These are phyloP conservation scores for Aplysia californica DNA, from an alignment of 1,140 invertebrate species.

Conservation along the genomic window DNA sequence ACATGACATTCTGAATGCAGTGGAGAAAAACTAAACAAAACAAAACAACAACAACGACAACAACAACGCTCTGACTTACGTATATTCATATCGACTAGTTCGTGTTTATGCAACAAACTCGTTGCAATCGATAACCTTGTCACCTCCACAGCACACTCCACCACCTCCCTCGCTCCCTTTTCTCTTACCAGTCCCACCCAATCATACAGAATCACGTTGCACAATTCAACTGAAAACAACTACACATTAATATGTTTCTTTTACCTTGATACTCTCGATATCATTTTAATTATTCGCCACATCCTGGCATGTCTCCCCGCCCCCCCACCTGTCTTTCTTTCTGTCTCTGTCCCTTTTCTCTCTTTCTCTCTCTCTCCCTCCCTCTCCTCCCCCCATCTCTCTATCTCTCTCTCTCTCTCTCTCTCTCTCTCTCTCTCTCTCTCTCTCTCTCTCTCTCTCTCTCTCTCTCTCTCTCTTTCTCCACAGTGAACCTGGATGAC, in stretches of 20 bases:
- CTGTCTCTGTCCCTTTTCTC: background rate
- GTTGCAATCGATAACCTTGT: too few species aligned
- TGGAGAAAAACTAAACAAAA: too few species aligned
- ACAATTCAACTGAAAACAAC: background rate
- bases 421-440: slow-evolving; percentile 16
- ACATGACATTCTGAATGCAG: too few species aligned
- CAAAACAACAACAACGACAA: too few species aligned
- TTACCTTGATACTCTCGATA: too few species aligned
- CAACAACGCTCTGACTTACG: too few species aligned
- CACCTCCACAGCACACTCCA: background rate
- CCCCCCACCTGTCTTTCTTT: background rate
- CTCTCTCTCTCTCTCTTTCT: too few species aligned
- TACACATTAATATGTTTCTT: background rate
- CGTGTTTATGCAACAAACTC: too few species aligned
- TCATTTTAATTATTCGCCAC: background rate
- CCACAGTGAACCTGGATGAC: too few species aligned
- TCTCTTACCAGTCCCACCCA: background rate
- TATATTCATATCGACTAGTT: too few species aligned
- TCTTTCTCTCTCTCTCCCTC: background rate
- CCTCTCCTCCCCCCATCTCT: slow-evolving; percentile 1
- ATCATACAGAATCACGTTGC: background rate
- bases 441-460: background rate
- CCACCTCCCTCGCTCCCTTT: background rate
- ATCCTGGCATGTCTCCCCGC: background rate
- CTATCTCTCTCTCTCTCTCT: slow-evolving; percentile 24